Conservation (phyloP, 2,113 vertebrate species). For the Tenebrosternarchus preto region DNA sequence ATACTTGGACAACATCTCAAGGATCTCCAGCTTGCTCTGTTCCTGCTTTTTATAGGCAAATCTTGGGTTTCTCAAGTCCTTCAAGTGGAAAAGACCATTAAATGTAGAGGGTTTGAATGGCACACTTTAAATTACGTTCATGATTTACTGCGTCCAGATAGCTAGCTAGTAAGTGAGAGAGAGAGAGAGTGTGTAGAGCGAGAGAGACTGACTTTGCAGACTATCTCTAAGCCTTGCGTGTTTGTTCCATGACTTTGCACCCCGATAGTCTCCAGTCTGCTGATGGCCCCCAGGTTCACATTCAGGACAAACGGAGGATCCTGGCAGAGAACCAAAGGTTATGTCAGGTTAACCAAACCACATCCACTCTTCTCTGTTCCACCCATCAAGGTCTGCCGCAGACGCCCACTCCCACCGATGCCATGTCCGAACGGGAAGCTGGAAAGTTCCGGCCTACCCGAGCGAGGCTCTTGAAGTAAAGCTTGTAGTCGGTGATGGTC, state of each 20-base stretch:
- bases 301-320: constrained; percentile 87
- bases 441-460: constrained; percentile 74
- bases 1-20: constrained; percentile 79
- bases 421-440: not conserved
- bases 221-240: constrained; percentile 89
- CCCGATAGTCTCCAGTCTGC: constrained; percentile 88
- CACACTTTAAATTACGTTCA: not conserved
- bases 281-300: constrained; percentile 90
- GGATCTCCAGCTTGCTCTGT: constrained; percentile 83
- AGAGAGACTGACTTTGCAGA: constrained; percentile 85
- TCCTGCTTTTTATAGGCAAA: constrained; percentile 90
- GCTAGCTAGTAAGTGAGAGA: not conserved
- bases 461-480: constrained; percentile 89
- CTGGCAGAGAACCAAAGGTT: constrained; percentile 60
- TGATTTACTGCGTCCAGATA: not conserved
- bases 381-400: not conserved
- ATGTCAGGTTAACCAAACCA: not conserved
- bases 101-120: not conserved
- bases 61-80: constrained; percentile 95
- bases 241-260: constrained; percentile 87
- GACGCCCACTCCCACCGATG: too few species aligned
- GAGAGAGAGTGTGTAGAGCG: not conserved
- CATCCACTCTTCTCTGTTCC: not conserved
- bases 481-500: constrained; percentile 92
- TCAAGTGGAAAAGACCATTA: constrained; percentile 43